phyloP scores from a whole-genome alignment of 1,140 invertebrate genomes.

The Papilio xuthus region DNA sequence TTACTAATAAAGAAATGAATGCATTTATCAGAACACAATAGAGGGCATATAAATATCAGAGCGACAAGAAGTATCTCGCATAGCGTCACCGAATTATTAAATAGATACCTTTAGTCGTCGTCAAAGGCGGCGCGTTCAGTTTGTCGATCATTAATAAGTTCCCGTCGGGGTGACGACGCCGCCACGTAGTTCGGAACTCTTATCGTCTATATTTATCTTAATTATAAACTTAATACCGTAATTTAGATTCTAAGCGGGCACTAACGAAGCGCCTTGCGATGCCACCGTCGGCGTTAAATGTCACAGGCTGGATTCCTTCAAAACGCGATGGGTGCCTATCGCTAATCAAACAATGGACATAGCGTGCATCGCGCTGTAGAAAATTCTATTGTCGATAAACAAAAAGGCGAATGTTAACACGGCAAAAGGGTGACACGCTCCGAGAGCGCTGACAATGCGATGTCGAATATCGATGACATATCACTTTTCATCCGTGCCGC shows the following conservation, averaged over 20 bases:
- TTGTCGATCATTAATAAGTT: slow-evolving; percentile 64
- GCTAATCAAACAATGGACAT: slow-evolving; percentile 73
- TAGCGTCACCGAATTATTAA: slow-evolving; percentile 23
- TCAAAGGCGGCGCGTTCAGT: slow-evolving; percentile 39
- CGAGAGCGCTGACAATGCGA: slow-evolving; percentile 55
- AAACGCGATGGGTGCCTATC: slow-evolving; percentile 60
- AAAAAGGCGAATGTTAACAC: slow-evolving; percentile 55
- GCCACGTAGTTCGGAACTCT: slow-evolving; percentile 67
- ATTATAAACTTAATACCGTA: slow-evolving; percentile 73
- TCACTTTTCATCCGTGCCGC: slow-evolving; percentile 51
- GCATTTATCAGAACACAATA: not conserved
- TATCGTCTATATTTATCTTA: slow-evolving; percentile 79
- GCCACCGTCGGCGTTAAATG: slow-evolving; percentile 76
- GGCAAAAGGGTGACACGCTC: slow-evolving; percentile 57
- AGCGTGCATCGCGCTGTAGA: slow-evolving; percentile 52
- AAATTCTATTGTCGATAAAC: slow-evolving; percentile 64
- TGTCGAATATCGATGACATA: slow-evolving; percentile 54
- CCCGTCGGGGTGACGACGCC: slow-evolving; percentile 58
- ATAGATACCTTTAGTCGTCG: slow-evolving; percentile 32
- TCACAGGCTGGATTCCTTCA: slow-evolving; percentile 60
- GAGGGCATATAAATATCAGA: not conserved
- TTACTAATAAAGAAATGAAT: slow-evolving; percentile 18
- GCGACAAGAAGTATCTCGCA: not conserved
- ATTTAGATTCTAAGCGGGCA: slow-evolving; percentile 73
- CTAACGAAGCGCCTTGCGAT: slow-evolving; percentile 68